A percentile compares a stretch with the other conserved stretches of the same genome.
These are phyloP conservation scores for Sus cebifrons DNA, from an alignment of 2,797 vertebrate species.

Conservation along the genomic window DNA sequence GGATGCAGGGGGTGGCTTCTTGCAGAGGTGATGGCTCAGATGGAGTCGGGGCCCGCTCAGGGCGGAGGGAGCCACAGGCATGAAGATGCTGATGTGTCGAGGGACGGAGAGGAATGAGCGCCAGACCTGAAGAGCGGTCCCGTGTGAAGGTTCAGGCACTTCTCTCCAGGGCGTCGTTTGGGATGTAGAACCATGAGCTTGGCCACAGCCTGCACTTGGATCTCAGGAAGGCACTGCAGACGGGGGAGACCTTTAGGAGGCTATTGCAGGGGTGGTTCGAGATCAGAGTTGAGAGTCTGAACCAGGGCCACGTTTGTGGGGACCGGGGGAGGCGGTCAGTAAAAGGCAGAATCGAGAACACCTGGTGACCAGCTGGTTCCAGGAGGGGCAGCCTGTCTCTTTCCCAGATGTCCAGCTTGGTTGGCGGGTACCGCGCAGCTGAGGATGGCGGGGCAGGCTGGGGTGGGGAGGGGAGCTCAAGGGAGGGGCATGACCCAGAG, in stretches of 20 bases:
- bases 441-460: neutral
- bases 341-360: neutral
- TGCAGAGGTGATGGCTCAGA: accelerated
- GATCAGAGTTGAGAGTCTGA: neutral
- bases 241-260: neutral
- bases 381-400: too few species aligned
- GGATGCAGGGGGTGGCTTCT: too few species aligned
- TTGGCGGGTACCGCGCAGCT: neutral
- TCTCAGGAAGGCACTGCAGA: neutral
- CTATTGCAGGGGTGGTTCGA: accelerated
- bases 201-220: neutral
- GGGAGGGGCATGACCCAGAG: neutral
- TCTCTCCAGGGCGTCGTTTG: neutral
- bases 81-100: too few species aligned
- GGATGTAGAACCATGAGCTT: neutral
- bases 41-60: too few species aligned
- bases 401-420: accelerated
- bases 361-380: neutral
- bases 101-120: too few species aligned
- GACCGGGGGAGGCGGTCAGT: too few species aligned
- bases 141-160: too few species aligned
- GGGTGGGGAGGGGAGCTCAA: neutral
- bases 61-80: too few species aligned
- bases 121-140: too few species aligned
- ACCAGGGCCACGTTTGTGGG: accelerated